These are phyloP conservation scores for Amphiprion clarkii DNA, from an alignment of 2,797 vertebrate genomes.

Conservation along the genomic window DNA sequence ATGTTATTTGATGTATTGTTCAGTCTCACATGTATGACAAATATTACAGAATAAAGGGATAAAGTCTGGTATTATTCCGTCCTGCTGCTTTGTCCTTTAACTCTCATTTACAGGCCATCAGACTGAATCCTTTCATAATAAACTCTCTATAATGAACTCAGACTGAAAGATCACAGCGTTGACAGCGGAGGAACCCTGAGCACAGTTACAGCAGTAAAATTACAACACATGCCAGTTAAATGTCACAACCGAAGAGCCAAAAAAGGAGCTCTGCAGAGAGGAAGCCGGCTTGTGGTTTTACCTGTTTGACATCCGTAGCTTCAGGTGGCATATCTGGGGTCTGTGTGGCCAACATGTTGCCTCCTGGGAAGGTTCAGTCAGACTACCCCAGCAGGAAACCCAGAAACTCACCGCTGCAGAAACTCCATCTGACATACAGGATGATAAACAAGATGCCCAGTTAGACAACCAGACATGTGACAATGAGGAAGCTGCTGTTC, in stretches of 20 bases:
- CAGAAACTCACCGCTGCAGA: too few species aligned
- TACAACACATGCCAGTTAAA: conserved; percentile 15
- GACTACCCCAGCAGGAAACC: background rate
- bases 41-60: too few species aligned
- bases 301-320: conserved; percentile 89
- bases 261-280: background rate
- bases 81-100: background rate
- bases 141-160: background rate
- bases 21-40: too few species aligned
- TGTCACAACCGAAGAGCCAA: conserved; percentile 1
- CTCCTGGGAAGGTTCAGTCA: conserved; percentile 57
- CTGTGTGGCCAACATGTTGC: conserved; percentile 92
- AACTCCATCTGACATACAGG: background rate
- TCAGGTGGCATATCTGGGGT: conserved; percentile 82
- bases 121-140: background rate
- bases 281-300: conserved; percentile 59
- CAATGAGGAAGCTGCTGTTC: conserved; percentile 20
- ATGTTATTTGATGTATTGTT: too few species aligned
- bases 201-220: background rate
- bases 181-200: background rate
- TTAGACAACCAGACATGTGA: conserved; percentile 42
- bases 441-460: conserved; percentile 8
- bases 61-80: too few species aligned
- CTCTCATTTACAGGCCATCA: background rate
- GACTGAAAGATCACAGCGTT: background rate